Conservation (phyloP, 2,113 vertebrate genomes). For the Loxodonta africana region DNA sequence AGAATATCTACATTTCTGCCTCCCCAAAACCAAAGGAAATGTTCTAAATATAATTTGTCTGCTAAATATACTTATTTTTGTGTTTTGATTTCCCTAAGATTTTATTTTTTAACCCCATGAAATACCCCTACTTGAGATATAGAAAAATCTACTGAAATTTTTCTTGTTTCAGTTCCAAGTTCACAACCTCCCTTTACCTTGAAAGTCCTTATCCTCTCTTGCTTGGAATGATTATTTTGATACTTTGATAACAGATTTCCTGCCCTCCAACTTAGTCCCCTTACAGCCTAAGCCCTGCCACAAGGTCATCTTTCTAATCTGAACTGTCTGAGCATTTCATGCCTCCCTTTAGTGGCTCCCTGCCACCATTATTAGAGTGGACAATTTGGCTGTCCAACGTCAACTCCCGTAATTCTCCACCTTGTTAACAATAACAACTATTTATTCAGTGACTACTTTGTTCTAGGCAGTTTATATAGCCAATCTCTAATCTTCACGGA, state of each 20-base stretch:
- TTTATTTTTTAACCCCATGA: slow-evolving; percentile 16
- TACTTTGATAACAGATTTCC: slow-evolving; percentile 31
- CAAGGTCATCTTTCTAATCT: not conserved
- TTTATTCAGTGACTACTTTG: not conserved
- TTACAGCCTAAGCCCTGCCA: not conserved
- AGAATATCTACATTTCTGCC: not conserved
- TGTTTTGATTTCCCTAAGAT: not conserved
- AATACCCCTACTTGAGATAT: not conserved
- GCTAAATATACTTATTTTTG: not conserved
- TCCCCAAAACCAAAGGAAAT: not conserved
- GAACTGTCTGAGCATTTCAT: not conserved
- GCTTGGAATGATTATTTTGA: not conserved
- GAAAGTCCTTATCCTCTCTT: not conserved
- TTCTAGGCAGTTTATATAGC: not conserved
- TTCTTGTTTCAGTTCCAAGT: not conserved
- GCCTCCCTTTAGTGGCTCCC: not conserved
- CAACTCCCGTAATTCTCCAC: not conserved
- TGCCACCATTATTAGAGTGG: not conserved
- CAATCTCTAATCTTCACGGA: not conserved
- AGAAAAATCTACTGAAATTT: slow-evolving; percentile 36
- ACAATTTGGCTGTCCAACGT: not conserved
- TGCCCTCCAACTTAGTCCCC: not conserved
- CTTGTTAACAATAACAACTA: not conserved
- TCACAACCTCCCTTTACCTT: not conserved
- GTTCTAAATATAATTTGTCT: not conserved